Evolutionary conservation across 2,113 vertebrate species (phyloP).

Genomic region (Apeltes quadracus): DNA sequence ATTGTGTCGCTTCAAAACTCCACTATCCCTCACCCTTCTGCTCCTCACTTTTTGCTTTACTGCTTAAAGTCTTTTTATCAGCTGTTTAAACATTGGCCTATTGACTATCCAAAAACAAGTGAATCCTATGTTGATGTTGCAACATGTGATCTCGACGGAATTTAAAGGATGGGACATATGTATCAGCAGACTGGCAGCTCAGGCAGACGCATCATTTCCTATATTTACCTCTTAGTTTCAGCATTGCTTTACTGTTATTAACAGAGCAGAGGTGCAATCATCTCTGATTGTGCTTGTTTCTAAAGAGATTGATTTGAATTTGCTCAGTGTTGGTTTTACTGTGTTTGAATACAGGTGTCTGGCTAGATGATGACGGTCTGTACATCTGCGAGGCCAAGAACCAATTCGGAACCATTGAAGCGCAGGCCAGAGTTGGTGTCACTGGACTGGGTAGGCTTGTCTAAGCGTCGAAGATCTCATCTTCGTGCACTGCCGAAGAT

Average conservation of each 20-base stretch:
- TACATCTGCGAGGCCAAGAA: constrained; percentile 92
- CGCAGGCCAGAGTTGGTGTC: constrained; percentile 82
- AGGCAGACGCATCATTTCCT: constrained; percentile 62
- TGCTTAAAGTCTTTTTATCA: constrained; percentile 32
- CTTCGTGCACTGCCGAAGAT: background rate
- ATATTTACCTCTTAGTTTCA: constrained; percentile 69
- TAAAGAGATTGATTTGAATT: background rate
- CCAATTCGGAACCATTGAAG: constrained; percentile 84
- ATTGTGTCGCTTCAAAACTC: background rate
- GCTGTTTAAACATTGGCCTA: constrained; percentile 31
- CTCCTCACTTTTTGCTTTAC: constrained; percentile 8
- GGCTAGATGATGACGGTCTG: constrained; percentile 83
- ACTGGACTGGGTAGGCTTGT: constrained; percentile 84
- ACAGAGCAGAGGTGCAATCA: background rate
- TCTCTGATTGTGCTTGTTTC: constrained; percentile 22
- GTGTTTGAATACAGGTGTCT: constrained; percentile 76
- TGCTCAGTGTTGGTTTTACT: constrained; percentile 14
- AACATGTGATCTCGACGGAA: constrained; percentile 43
- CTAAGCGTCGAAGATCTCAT: constrained; percentile 1
- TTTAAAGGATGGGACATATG: constrained; percentile 45
- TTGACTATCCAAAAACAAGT: constrained; percentile 37
- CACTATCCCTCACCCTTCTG: background rate
- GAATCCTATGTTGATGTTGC: constrained; percentile 44
- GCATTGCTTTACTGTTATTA: constrained; percentile 31
- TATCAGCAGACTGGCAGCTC: constrained; percentile 60